Evolutionary conservation across 2,888 invertebrate genomes (phyloP).

Genomic region (Tortrix viridana): DNA sequence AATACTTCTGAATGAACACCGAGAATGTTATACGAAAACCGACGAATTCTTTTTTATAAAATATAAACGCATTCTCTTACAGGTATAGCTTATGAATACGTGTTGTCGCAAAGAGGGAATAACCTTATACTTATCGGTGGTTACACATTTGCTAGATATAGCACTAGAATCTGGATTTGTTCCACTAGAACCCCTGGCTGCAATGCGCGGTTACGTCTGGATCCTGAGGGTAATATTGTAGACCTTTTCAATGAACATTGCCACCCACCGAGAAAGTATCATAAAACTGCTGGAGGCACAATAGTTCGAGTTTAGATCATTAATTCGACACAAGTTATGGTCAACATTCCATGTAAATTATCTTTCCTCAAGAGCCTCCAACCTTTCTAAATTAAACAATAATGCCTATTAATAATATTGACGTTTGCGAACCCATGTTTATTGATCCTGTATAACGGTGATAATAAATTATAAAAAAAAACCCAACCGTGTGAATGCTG

Average conservation of each 20-base stretch:
- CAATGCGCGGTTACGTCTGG: constrained; percentile 43
- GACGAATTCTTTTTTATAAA: background rate
- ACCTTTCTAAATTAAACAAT: too few relatives aligned
- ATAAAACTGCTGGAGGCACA: constrained; percentile 25
- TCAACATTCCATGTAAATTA: too few relatives aligned
- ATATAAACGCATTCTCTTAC: constrained; percentile 5
- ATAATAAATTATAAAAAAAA: too few relatives aligned
- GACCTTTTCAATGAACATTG: constrained; percentile 40
- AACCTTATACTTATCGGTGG: constrained; percentile 51
- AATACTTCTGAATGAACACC: too few relatives aligned
- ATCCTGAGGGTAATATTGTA: constrained; percentile 39
- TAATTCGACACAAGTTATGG: background rate
- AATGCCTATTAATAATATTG: too few relatives aligned
- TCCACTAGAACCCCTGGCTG: constrained; percentile 45
- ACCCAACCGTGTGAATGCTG: too few relatives aligned
- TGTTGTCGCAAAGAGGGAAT: constrained; percentile 52
- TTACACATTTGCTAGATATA: constrained; percentile 49
- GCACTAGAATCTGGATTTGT: constrained; percentile 48
- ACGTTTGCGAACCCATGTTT: too few relatives aligned
- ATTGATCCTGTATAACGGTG: too few relatives aligned
- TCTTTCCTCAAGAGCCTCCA: too few relatives aligned
- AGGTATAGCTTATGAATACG: constrained; percentile 42
- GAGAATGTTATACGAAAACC: too few relatives aligned
- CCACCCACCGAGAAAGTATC: constrained; percentile 40
- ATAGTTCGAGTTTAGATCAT: constrained; percentile 17